Conservation (phyloP, 2,113 vertebrate genomes). For the Octodon degus region DNA sequence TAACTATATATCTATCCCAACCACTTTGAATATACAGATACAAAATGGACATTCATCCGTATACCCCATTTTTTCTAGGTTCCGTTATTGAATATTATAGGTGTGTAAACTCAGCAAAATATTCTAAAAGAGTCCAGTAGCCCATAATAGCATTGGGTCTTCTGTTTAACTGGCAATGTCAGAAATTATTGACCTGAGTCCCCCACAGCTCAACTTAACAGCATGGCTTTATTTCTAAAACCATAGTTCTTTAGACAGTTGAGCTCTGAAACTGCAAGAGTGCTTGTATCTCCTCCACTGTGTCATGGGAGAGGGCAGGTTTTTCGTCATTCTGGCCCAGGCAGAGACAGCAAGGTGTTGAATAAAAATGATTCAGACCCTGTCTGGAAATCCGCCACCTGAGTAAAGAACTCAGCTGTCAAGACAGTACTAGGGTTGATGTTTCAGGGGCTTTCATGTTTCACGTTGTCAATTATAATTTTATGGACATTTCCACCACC, state of each 20-base stretch:
- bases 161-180: too few relatives aligned
- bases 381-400: neutral
- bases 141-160: too few relatives aligned
- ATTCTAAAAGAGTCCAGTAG: too few relatives aligned
- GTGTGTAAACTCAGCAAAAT: too few relatives aligned
- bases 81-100: too few relatives aligned
- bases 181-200: too few relatives aligned
- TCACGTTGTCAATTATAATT: neutral
- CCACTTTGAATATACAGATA: too few relatives aligned
- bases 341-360: neutral
- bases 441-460: neutral
- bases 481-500: neutral
- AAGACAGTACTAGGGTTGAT: neutral
- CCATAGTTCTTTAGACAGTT: neutral
- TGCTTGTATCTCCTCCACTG: neutral
- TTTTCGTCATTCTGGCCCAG: conserved; percentile 6
- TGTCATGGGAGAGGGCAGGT: neutral
- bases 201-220: too few relatives aligned
- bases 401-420: conserved; percentile 18
- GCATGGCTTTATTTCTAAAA: too few relatives aligned
- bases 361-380: neutral
- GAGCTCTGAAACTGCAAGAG: neutral
- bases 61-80: too few relatives aligned
- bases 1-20: too few relatives aligned
- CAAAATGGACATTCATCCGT: too few relatives aligned